Base-by-base conservation (phyloP, 30 jellyfish, hydroid and myxozoan genomes). In the Pelagia noctiluca region DNA sequence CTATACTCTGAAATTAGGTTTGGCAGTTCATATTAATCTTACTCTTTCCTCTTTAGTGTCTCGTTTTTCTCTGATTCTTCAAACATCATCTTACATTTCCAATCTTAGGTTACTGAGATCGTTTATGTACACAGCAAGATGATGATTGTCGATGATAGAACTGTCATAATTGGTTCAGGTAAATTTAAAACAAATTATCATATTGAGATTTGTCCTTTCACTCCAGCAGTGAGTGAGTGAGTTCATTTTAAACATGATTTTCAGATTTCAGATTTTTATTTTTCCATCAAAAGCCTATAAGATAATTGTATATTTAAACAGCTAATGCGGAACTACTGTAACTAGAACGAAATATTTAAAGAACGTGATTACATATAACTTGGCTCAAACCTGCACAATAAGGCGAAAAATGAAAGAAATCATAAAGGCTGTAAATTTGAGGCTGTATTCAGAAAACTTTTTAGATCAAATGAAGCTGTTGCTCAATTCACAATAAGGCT, bases 111-210 rank as follows among this genome's bases (percentile, higher is more conserved):
- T 31, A 81, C 94, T 12, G 97, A 86, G 49, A 80, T 84, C 16
- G 89, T 93, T 25, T 93, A 93, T 64, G 96, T 93, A 31, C 98
- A 93, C 42, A 78, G 96, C 80, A 93, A 93, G 68, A 48, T 93
- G 83, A 49, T 93, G 96, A 93, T 93, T 24, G 96, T 93, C 3
- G 98, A 93, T 53, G 98, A 93, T 64, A 54, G 82, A 31, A 68
- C 78, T 25, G 97, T 78, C 4, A 88, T 93, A n/a, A 92, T 93
- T 65, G 98, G 98, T 7, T 93, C 98, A 22, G 98, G 98, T 93
- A 21, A 50, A 82, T 35, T 25, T 25, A n/a, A n/a, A n/a, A n/a
- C n/a, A n/a, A n/a, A n/a, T n/a, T n/a, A 19, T 2, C 33, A 31
- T 34, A 16, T 33, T 29, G 2, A 16, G 28, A 1, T 1, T 2